Base-by-base conservation (phyloP, 2,797 vertebrate species). In the Buceros bicornis region DNA sequence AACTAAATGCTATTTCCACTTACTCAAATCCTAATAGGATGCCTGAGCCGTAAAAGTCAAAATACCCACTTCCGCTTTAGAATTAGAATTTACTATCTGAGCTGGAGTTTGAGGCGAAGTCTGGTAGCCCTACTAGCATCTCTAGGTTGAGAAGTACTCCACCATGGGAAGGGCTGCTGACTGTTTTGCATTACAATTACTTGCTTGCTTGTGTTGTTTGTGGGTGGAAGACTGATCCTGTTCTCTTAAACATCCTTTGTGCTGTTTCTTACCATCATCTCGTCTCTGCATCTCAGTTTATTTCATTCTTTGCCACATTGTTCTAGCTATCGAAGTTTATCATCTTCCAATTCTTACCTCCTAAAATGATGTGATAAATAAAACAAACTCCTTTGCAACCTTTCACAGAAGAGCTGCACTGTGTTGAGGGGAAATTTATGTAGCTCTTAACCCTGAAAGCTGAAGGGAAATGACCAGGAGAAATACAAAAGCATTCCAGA, bases 331-430 rank as follows among this genome's bases (percentile, higher is more conserved):
- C 79, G 47, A 31, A 31, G 9, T 94, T 92, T 76, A 60, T 94
- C 64, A 72, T 62, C 10, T 77, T 81, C 45, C 37, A 65, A 50
- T 92, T 92, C 86, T 87, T 76, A 60, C 37, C 82, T 92, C 79
- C 84, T 94, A 82, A 96, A 97, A 79, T 37, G 11, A 56, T 91
- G 50, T 79, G 65, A 96, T 93, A 96, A 97, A 88, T 95, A 90
- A 95, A 97, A 89, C 50, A 96, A 87, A 89, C 37, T 87, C 45
- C 18, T 93, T 53, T 58, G 10, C 84, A 78, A 66, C 66, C 61
- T 87, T 91, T 96, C 61, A 87, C 37, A 82, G 58, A 93, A 71
- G 50, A 82, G 81, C 67, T 40, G 45, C 65, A 25, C 20, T 74
- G 65, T 92, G 72, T 45, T 66, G 33, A 96, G 91, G 37, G 78